Evolutionary conservation across 2,888 invertebrate species (phyloP), one percentile per base, ranked within the genome.

Genomic region (Thecophora atra): DNA sequence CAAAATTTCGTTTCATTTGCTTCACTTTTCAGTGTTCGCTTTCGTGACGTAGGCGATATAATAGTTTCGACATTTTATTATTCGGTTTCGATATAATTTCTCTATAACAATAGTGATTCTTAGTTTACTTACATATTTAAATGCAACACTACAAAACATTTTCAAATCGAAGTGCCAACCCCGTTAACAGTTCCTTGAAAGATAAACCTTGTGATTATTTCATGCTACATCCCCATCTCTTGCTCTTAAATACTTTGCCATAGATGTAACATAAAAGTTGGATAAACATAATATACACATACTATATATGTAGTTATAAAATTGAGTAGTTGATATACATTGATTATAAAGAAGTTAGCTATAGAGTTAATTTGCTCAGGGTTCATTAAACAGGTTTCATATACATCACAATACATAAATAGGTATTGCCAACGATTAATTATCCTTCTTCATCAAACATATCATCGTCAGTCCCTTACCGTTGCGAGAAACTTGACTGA

Each of bases 401-500:
- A 52, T 52, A 66, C 19, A 17, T 15, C 26, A 58, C 42, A 68
- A 26, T 58, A 69, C 47, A 69, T 51, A 65, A n/a, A 51, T 8
- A 37, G 2, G 51, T 26, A 64, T 26, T 26, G n/a, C 37, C 37
- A 37, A 47, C 15, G 44, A 28, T 17, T 28, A 15, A 58, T 44
- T 26, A 28, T 44, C 28, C 28, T 67, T 67, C 54, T 19, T 21
- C 54, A 54, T 54, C 19, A 54, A 15, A 37, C 54, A 65, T 77
- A 76, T 76, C 65, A 73, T 6, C 11, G 37, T 11, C 37, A 37
- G 37, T 37, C 37, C 37, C 3, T 2, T 37, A 37, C 11, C 11
- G 11, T 37, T 11, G 11, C 37, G 37, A 37, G 37, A 37, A 37
- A 0, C 11, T 37, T 6, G 78, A 77, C 47, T 77, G 78, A 77